Evolutionary conservation across 2,888 invertebrate species (phyloP), one percentile per base, ranked within the genome.

Genomic region (Agapostemon virescens): DNA sequence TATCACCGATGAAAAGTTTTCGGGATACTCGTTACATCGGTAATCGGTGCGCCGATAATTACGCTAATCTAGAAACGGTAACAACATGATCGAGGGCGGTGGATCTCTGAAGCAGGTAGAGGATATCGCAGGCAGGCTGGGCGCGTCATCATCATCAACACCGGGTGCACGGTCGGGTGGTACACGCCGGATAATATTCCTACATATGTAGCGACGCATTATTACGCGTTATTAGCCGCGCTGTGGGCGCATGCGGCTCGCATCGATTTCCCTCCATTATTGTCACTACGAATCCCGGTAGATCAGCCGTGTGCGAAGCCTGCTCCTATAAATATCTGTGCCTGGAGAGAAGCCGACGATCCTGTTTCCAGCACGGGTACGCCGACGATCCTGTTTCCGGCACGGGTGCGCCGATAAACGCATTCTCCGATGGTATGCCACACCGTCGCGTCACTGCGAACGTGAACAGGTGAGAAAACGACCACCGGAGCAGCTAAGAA

Each of bases 221-320:
- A 88, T 88, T 87, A 86, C 88, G 86, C 84, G 79, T 88, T 88
- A 88, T 85, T 86, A 81, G 82, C 77, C 85, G 77, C 75, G 68
- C 83, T 63, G 69, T 72, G 72, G 71, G 74, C 68, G 78, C 80
- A 83, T 69, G 73, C 81, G 79, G 68, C 67, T 64, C 84, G 71
- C 87, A 88, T 88, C 87, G 86, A 88, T 87, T 85, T 83, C 85
- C 84, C 86, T 81, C 83, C 79, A 87, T 88, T 88, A 88, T 87
- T 81, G 86, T 88, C 86, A 79, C 78, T 81, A 74, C 75, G 81
- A 78, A 84, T 83, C 86, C 84, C 81, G 49, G 74, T 83, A 87
- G 84, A 86, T 85, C 84, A 81, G 74, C 45, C 77, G 49, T 67
- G 49, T 67, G 38, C 75, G 63, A 36, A 33, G n/a, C 26, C 33